Conservation (phyloP, 2,888 invertebrate genomes). For the Polyommatus icarus region DNA sequence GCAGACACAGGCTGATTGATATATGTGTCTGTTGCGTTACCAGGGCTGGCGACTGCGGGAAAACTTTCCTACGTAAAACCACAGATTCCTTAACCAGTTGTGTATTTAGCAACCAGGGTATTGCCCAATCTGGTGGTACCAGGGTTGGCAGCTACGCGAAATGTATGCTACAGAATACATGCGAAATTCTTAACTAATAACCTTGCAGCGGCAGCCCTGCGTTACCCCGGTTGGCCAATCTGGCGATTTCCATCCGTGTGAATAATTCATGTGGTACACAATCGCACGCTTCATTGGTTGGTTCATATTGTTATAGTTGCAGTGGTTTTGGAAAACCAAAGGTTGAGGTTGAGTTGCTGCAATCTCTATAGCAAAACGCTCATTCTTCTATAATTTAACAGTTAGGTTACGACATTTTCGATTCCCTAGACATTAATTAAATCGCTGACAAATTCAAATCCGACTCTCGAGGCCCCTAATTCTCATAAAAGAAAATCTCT, state of each 20-base stretch:
- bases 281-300: conserved; percentile 12
- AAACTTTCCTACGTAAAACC: background rate
- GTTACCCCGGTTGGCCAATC: conserved; percentile 14
- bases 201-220: background rate
- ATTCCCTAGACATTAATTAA: too few relatives aligned
- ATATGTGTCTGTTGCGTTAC: conserved; percentile 12
- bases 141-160: background rate
- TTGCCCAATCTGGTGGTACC: background rate
- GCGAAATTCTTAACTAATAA: background rate
- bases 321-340: background rate
- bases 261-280: conserved; percentile 2
- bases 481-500: too few relatives aligned
- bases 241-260: conserved; percentile 22
- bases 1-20: conserved; percentile 19
- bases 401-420: too few relatives aligned
- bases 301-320: background rate
- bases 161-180: background rate
- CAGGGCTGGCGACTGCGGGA: background rate
- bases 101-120: background rate
- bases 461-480: too few relatives aligned
- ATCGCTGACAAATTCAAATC: too few relatives aligned
- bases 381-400: background rate
- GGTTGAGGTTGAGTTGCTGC: background rate
- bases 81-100: background rate
- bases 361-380: background rate